Base-by-base conservation (phyloP, 2,888 invertebrate genomes). In the Bibio marci region DNA sequence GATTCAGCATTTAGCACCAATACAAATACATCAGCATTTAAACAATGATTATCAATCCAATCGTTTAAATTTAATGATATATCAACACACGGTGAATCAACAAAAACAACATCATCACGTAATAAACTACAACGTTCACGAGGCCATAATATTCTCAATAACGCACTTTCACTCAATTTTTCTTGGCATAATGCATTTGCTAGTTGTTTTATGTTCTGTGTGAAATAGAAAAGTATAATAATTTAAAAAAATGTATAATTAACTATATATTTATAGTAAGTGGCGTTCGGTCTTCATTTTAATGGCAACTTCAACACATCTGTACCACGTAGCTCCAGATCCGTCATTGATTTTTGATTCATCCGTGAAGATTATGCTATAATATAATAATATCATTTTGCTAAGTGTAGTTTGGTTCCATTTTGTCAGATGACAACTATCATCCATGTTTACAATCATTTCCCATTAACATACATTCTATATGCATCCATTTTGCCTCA, bases 11-110 rank as follows among this genome's bases (percentile, higher is more conserved):
- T 99, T 22, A 91, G 87, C 17, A 99, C 98, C 33, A 99, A 71
- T 41, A 99, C 97, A 66, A 99, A 99, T 7, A 99, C 98, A 65
- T 99, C 98, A 0, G 98, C 98, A 65, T 99, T 98, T 40, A 98
- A 69, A 59, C 98, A 99, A 66, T 95, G 90, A 62, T 90, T 86
- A 66, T 98, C 98, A 55, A 99, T 99, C 97, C 98, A 99, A 59
- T 86, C 81, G 62, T 99, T 97, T 41, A 98, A 70, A 68, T 98
- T 94, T 19, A 92, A 90, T 5, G 95, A 88, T 1, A 99, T 92
- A 66, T 99, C 98, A 35, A 99, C 94, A 12, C 98, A 98, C 15
- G 98, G 98, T 47, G 92, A 92, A 66, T 99, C 98, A 35, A 99
- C 88, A 53, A 99, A 80, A 12, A 98, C 94, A 8, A 99, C 97